Percentiles rank a stretch among this genome's conserved stretches.
Evolutionary conservation across 2,797 vertebrate genomes (phyloP).

Genomic region (Columba guinea): DNA sequence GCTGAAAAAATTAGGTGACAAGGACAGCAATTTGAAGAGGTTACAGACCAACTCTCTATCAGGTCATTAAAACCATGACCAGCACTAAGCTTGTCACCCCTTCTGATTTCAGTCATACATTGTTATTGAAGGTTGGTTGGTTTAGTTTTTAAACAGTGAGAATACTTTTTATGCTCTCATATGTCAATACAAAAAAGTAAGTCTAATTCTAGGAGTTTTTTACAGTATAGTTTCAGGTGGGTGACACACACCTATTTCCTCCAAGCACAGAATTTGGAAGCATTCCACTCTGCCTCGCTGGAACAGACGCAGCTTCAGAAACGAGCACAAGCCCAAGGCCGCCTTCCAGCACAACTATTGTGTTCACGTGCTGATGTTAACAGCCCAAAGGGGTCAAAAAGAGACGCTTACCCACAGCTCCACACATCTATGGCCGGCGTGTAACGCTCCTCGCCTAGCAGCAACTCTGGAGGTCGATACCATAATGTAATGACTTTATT

Average conservation of each 20-base stretch:
- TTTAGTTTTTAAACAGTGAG: not conserved
- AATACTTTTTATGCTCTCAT: not conserved
- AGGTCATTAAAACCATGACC: not conserved
- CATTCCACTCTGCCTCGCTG: not conserved
- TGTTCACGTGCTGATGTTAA: fast-evolving
- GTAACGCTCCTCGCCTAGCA: conserved; percentile 96
- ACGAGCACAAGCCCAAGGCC: fast-evolving
- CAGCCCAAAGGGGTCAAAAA: not conserved
- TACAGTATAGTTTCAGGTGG: not conserved
- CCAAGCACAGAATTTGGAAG: not conserved
- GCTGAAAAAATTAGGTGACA: not conserved
- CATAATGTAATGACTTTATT: conserved; percentile 99
- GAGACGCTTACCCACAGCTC: conserved; percentile 93
- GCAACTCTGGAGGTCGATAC: conserved; percentile 97
- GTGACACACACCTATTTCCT: not conserved
- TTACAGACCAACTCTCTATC: not conserved
- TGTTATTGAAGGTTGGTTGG: not conserved
- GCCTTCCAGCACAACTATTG: fast-evolving
- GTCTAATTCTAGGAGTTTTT: not conserved
- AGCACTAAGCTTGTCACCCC: not conserved
- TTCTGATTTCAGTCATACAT: not conserved
- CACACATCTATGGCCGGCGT: conserved; percentile 98
- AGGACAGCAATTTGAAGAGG: not conserved
- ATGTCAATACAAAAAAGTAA: not conserved
- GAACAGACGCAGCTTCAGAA: not conserved